Evolutionary conservation across 2,113 vertebrate genomes (phyloP).

Genomic region (Clarias batrachus): DNA sequence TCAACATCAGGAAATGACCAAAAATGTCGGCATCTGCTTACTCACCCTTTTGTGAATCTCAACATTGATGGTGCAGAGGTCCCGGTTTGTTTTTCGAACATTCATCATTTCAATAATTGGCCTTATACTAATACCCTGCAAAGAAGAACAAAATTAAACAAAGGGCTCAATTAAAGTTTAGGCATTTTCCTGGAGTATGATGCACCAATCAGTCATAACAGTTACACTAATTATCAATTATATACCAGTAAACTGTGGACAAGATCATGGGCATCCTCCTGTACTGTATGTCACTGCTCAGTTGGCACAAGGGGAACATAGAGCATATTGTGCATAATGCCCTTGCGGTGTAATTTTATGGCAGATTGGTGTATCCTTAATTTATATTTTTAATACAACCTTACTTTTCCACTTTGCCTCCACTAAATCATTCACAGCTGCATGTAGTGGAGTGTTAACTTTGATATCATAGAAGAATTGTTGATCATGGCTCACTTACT

Average conservation of each 20-base stretch:
- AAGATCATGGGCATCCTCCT: no score
- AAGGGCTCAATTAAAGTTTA: not conserved
- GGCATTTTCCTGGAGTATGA: not conserved
- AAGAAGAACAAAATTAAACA: slow-evolving; percentile 10
- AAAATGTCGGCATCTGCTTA: not conserved
- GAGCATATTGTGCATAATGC: no score
- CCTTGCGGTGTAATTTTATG: no score
- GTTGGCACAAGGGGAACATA: no score
- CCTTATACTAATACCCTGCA: slow-evolving; percentile 92
- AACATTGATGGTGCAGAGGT: slow-evolving; percentile 85
- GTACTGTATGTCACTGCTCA: no score
- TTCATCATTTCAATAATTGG: slow-evolving; percentile 91
- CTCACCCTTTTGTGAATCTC: slow-evolving; percentile 91
- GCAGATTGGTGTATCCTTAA: not conserved
- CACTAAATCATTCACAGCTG: not conserved
- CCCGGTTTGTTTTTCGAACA: slow-evolving; percentile 88
- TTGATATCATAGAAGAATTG: not conserved
- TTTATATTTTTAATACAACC: not conserved
- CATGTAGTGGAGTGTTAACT: not conserved
- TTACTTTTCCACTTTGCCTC: not conserved
- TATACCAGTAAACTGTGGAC: no score
- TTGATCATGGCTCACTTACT: not conserved
- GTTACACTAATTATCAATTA: no score
- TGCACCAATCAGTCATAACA: no score
- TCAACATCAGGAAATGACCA: not conserved